These are phyloP conservation scores for Apus apus DNA, from an alignment of 2,113 vertebrate genomes.

Conservation along the genomic window DNA sequence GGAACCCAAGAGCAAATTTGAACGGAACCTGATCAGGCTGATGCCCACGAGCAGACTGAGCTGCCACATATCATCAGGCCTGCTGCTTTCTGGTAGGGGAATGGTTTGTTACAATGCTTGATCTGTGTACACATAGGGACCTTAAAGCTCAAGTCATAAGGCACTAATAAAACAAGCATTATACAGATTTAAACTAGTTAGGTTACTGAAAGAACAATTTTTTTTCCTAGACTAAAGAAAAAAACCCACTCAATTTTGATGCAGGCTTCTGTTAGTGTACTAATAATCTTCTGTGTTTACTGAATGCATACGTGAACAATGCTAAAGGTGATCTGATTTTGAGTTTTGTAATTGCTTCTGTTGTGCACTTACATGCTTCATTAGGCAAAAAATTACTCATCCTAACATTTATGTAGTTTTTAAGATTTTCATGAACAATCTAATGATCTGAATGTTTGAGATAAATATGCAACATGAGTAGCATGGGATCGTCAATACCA, in stretches of 20 bases:
- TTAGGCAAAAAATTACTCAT: background rate
- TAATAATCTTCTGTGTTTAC: background rate
- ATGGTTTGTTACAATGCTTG: rapidly evolving
- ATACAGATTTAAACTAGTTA: background rate
- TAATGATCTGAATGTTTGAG: background rate
- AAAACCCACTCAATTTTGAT: background rate
- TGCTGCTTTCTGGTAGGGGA: background rate
- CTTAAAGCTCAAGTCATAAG: background rate
- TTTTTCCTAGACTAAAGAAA: background rate
- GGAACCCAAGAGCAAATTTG: background rate
- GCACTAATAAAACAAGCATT: background rate
- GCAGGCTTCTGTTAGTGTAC: background rate
- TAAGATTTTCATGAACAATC: background rate
- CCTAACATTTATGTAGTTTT: background rate
- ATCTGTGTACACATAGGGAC: background rate
- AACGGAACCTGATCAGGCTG: background rate
- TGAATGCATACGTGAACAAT: background rate
- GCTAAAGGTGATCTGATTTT: background rate
- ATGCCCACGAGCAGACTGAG: background rate
- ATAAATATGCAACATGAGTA: background rate
- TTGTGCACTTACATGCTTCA: background rate
- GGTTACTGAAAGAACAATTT: background rate
- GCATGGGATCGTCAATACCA: background rate
- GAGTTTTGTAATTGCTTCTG: background rate
- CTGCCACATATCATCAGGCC: background rate